phyloP scores from a whole-genome alignment of 2,888 invertebrate genomes.

The Pseudeuparius sepicola region DNA sequence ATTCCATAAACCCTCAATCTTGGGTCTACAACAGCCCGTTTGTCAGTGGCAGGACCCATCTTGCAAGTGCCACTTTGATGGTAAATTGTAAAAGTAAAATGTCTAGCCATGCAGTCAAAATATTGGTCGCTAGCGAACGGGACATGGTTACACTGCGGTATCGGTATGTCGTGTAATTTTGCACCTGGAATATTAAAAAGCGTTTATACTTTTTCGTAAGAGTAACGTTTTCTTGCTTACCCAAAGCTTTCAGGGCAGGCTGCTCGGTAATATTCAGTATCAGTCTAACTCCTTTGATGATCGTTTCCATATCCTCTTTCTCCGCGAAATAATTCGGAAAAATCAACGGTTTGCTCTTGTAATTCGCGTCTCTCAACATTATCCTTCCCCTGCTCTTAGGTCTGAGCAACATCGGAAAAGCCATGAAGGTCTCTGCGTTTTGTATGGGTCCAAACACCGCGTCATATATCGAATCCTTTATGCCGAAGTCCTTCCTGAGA shows the following conservation, averaged over 20 bases:
- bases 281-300: constrained; percentile 54
- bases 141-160: constrained; percentile 49
- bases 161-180: constrained; percentile 48
- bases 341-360: constrained; percentile 47
- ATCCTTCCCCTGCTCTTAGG: constrained; percentile 52
- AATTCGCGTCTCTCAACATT: constrained; percentile 44
- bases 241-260: constrained; percentile 47
- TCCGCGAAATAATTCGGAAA: constrained; percentile 52
- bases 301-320: constrained; percentile 50
- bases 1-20: constrained; percentile 56
- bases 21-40: constrained; percentile 54
- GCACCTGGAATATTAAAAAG: constrained; percentile 46
- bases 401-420: constrained; percentile 46
- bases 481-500: constrained; percentile 39
- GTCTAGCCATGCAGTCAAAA: constrained; percentile 56
- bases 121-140: constrained; percentile 56
- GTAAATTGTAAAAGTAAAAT: constrained; percentile 60
- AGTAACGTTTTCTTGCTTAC: no score
- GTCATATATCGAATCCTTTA: constrained; percentile 35
- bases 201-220: no score
- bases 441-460: constrained; percentile 35
- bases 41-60: constrained; percentile 50
- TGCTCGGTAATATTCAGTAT: constrained; percentile 49
- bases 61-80: constrained; percentile 59
- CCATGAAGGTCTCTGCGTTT: constrained; percentile 38